Percentiles rank a stretch among this genome's conserved stretches.
Evolutionary conservation across 92 coral and sea anemone species (phyloP).

Genomic region (Isaurus tuberculatus): DNA sequence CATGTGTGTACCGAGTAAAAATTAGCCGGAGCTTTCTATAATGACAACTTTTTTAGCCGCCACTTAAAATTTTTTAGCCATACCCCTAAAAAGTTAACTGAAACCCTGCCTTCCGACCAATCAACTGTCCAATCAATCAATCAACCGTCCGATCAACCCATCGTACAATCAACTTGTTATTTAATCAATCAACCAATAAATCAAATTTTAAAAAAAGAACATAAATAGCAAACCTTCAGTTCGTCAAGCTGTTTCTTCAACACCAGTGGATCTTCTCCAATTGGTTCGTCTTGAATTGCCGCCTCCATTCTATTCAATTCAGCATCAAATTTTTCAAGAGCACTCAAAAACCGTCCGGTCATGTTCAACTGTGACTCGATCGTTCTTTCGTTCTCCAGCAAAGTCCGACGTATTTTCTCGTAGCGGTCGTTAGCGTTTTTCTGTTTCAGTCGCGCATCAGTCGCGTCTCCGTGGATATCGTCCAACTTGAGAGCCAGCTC

Average conservation of each 20-base stretch:
- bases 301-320: constrained; percentile 76
- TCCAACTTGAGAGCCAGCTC: constrained; percentile 77
- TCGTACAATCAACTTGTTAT: too few relatives aligned
- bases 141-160: too few relatives aligned
- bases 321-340: constrained; percentile 61
- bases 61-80: too few relatives aligned
- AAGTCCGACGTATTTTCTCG: constrained; percentile 76
- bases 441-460: constrained; percentile 65
- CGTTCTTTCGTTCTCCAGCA: constrained; percentile 71
- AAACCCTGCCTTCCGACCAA: too few relatives aligned
- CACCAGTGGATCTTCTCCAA: constrained; percentile 63
- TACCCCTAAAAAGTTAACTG: too few relatives aligned
- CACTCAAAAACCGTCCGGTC: constrained; percentile 66
- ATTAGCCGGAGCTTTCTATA: too few relatives aligned
- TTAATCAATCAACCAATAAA: neutral
- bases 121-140: too few relatives aligned
- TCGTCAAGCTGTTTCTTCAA: constrained; percentile 71
- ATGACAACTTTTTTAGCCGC: too few relatives aligned
- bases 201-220: neutral
- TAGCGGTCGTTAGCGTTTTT: constrained; percentile 76
- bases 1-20: too few relatives aligned
- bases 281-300: constrained; percentile 68
- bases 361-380: constrained; percentile 76
- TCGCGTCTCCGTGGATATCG: constrained; percentile 67
- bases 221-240: constrained; percentile 64